phyloP scores from a whole-genome alignment of 2,113 vertebrate genomes.

The Tylochromis polylepis region DNA sequence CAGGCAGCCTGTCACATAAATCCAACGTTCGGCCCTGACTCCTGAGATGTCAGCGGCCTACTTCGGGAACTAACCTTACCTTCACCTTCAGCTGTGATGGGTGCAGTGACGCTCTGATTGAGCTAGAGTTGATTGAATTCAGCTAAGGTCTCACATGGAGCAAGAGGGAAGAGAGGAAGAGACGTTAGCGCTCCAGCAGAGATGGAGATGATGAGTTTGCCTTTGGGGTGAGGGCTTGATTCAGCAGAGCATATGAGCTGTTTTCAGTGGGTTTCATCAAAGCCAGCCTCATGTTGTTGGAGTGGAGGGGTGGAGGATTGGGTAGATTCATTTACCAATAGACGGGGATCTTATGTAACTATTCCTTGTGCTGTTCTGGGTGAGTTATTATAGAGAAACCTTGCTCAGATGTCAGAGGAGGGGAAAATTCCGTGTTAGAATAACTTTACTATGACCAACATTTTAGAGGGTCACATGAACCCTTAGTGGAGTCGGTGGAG shows the following conservation, averaged over 20 bases:
- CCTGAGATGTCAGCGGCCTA: constrained; percentile 14
- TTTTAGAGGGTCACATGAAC: background rate
- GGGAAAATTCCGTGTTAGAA: background rate
- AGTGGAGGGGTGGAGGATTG: background rate
- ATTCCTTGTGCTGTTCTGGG: background rate
- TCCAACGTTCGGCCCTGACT: constrained; percentile 36
- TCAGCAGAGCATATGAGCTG: constrained; percentile 50
- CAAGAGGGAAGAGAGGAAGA: background rate
- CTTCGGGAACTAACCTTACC: constrained; percentile 38
- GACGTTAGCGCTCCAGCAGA: constrained; percentile 31
- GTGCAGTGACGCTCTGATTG: constrained; percentile 49
- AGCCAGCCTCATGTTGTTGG: constrained; percentile 14
- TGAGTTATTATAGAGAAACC: background rate
- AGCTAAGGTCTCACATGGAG: constrained; percentile 22
- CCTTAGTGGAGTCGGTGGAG: background rate
- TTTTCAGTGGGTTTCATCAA: constrained; percentile 47
- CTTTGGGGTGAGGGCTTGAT: constrained; percentile 46
- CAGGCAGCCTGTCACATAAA: constrained; percentile 70
- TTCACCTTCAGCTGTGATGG: constrained; percentile 38
- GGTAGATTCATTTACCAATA: constrained; percentile 25
- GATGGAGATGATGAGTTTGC: constrained; percentile 62
- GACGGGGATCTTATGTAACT: constrained; percentile 13
- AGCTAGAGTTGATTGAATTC: constrained; percentile 56
- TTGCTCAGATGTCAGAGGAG: background rate
- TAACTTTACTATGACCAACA: background rate